phyloP scores from a whole-genome alignment of 2,113 vertebrate species.

The Catagonus wagneri region DNA sequence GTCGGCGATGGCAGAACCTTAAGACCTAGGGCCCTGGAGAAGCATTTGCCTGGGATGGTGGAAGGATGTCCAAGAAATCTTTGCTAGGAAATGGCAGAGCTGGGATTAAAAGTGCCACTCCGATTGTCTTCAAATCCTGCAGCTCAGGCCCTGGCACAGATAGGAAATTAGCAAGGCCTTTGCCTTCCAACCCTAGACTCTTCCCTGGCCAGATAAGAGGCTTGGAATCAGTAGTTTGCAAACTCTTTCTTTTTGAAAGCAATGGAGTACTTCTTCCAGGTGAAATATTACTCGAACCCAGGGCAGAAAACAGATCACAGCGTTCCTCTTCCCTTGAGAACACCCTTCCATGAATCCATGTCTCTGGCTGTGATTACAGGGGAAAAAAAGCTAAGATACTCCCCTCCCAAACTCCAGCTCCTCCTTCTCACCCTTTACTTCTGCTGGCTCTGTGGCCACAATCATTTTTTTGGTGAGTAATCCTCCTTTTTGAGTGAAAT shows the following conservation, averaged over 20 bases:
- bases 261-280: conserved; percentile 21
- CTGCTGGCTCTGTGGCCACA: neutral
- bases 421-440: neutral
- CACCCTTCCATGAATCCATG: too few relatives aligned
- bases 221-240: neutral
- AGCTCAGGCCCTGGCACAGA: neutral
- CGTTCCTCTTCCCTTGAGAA: neutral
- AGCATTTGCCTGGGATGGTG: neutral
- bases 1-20: neutral
- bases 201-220: neutral
- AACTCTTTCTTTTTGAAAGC: neutral
- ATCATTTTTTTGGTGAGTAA: neutral
- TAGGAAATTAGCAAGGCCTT: neutral
- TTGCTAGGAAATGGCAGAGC: neutral
- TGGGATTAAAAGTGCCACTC: neutral
- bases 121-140: neutral
- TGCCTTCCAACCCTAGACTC: neutral
- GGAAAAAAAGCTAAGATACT: neutral
- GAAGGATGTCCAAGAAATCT: neutral
- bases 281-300: conserved; percentile 41
- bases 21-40: too few relatives aligned
- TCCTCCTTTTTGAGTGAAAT: neutral
- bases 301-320: conserved; percentile 17
- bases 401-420: neutral
- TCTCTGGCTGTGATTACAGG: neutral